phyloP scores from a whole-genome alignment of 2,113 vertebrate species.

The Labeo rohita region DNA sequence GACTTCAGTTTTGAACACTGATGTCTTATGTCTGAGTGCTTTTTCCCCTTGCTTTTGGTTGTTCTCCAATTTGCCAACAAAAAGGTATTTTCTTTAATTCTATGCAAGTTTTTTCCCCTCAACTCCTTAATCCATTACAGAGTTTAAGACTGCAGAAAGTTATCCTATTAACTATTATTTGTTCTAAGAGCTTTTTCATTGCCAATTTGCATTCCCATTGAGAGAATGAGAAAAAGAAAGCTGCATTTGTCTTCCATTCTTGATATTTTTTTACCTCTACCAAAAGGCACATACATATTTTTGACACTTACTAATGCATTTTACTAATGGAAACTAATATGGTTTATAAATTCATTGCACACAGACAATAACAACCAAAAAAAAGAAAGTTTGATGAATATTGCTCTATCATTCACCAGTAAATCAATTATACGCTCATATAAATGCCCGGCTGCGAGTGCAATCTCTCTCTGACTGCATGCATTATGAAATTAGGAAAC shows the following conservation, averaged over 20 bases:
- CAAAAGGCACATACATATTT: neutral
- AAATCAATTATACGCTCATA: slow-evolving; percentile 19
- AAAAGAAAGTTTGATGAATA: neutral
- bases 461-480: neutral
- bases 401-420: neutral
- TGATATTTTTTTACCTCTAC: neutral
- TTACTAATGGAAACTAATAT: neutral
- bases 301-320: slow-evolving; percentile 5
- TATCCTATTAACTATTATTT: neutral
- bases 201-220: neutral
- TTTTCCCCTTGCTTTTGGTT: neutral
- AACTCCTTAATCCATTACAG: neutral
- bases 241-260: neutral
- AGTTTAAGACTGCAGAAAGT: neutral
- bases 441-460: neutral
- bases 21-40: neutral
- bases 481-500: slow-evolving; percentile 7
- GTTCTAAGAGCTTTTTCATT: neutral
- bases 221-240: neutral
- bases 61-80: neutral
- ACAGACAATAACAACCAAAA: neutral
- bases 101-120: neutral
- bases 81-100: neutral
- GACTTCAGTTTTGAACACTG: neutral
- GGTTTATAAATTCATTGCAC: neutral